phyloP scores from a whole-genome alignment of 2,113 vertebrate genomes.

The Gymnogyps californianus region DNA sequence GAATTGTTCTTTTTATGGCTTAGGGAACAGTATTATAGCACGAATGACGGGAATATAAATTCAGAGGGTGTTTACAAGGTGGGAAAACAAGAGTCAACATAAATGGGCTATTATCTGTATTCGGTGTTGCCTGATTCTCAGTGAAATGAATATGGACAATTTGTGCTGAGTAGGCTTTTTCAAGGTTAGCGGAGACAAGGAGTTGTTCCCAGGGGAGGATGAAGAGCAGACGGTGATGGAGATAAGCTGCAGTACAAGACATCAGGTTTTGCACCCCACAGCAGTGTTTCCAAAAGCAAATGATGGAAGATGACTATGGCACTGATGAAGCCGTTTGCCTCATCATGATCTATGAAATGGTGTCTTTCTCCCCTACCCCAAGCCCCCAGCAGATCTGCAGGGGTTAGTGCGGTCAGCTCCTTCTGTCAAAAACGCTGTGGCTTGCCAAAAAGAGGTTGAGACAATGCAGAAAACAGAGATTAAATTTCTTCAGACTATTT shows the following conservation, averaged over 20 bases:
- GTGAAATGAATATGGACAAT: neutral
- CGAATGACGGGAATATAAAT: constrained; percentile 31
- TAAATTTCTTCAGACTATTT: neutral
- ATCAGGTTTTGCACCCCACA: neutral
- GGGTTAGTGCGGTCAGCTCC: neutral
- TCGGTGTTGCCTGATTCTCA: neutral
- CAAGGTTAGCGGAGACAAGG: neutral
- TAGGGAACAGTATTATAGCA: neutral
- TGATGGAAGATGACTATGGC: neutral
- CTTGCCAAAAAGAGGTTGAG: neutral
- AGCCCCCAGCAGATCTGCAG: neutral
- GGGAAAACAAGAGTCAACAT: constrained; percentile 14
- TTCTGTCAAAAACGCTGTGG: neutral
- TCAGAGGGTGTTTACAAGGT: constrained; percentile 37
- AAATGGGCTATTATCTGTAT: constrained; percentile 21
- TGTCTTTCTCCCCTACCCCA: neutral
- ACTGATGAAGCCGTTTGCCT: constrained; percentile 23
- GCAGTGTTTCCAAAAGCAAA: neutral
- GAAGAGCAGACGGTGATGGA: neutral
- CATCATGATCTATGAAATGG: neutral
- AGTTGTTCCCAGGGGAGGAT: neutral
- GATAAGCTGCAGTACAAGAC: neutral
- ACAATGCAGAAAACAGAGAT: neutral
- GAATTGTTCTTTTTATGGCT: constrained; percentile 48
- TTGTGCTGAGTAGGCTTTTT: neutral